Base-by-base conservation (phyloP, 2,797 vertebrate genomes). In the Ptychobarbus kaznakovi region DNA sequence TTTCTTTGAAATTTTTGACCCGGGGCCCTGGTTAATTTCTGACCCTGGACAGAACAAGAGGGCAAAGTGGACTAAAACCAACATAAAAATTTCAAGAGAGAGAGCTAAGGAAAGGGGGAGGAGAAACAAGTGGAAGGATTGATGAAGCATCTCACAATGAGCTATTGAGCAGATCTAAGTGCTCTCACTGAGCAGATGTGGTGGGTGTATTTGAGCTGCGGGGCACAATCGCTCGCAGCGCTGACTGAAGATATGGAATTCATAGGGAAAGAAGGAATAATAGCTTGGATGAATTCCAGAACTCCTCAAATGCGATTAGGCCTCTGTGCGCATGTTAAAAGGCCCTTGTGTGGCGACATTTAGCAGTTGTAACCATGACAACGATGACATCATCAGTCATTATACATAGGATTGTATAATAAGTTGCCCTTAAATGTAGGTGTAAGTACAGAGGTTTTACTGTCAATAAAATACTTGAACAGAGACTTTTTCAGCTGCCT, bases 171-270 rank as follows among this genome's bases (percentile, higher is more conserved):
- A 80, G 40, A 70, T 63, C 86, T 86, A 84, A 89, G 83, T 87
- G 86, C 58, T 80, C 83, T 87, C 86, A 76, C 86, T 86, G 84
- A 87, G 86, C 86, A 87, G 88, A 77, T 87, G 88, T 89, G 86
- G 81, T 65, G 88, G 88, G 86, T 74, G 86, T 86, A 78, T 86
- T 86, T 18, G 84, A 61, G 44, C 75, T 46, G 72, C 76, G 9
- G 72, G 80, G 82, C 75, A 82, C 80, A 86, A 76, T 84, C 72
- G 40, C 74, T 81, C 56, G 73, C 79, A 80, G 83, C 82, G 65
- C 72, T 28, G 78, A 28, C 79, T 74, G 58, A 72, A 84, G 46
- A 86, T 87, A 86, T 89, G 88, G 78, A 89, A 89, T 89, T 89
- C 81, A 87, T 87, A 86, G 81, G 65, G 79, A 70, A 75, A 25